Evolutionary conservation across 2,797 vertebrate genomes (phyloP).

Genomic region (Cyclopterus lumpus): DNA sequence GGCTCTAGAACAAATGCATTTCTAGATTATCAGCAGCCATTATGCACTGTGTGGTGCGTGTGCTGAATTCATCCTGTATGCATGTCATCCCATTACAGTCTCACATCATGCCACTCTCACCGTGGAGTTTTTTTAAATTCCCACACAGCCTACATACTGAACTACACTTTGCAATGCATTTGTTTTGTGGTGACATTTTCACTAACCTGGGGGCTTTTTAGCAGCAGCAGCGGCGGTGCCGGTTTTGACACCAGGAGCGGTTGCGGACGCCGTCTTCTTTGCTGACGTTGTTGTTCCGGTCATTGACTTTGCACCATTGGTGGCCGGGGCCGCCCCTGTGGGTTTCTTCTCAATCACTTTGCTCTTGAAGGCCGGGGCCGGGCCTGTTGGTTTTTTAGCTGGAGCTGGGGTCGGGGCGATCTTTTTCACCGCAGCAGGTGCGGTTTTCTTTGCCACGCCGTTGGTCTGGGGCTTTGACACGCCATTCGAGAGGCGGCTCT

Average conservation of each 20-base stretch:
- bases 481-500: slow-evolving; percentile 79
- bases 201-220: slow-evolving; percentile 80
- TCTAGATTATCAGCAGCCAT: slow-evolving; percentile 48
- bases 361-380: slow-evolving; percentile 49
- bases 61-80: slow-evolving; percentile 41
- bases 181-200: slow-evolving; percentile 26
- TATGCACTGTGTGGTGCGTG: slow-evolving; percentile 56
- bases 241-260: slow-evolving; percentile 75
- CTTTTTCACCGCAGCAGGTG: slow-evolving; percentile 72
- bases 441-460: slow-evolving; percentile 76
- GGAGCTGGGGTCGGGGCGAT: slow-evolving; percentile 47
- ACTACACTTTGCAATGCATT: background rate
- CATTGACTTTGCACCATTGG: slow-evolving; percentile 69
- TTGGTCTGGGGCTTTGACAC: slow-evolving; percentile 81
- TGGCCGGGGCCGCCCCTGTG: slow-evolving; percentile 26
- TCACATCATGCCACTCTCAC: slow-evolving; percentile 10
- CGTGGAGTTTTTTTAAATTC: background rate
- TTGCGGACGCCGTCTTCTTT: slow-evolving; percentile 68
- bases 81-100: slow-evolving; percentile 37
- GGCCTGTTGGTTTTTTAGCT: slow-evolving; percentile 71
- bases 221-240: slow-evolving; percentile 59
- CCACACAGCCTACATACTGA: background rate
- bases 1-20: slow-evolving; percentile 57
- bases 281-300: slow-evolving; percentile 55
- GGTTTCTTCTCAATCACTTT: slow-evolving; percentile 82